These are phyloP conservation scores for Perca flavescens DNA, from an alignment of 2,113 vertebrate species.

Conservation along the genomic window DNA sequence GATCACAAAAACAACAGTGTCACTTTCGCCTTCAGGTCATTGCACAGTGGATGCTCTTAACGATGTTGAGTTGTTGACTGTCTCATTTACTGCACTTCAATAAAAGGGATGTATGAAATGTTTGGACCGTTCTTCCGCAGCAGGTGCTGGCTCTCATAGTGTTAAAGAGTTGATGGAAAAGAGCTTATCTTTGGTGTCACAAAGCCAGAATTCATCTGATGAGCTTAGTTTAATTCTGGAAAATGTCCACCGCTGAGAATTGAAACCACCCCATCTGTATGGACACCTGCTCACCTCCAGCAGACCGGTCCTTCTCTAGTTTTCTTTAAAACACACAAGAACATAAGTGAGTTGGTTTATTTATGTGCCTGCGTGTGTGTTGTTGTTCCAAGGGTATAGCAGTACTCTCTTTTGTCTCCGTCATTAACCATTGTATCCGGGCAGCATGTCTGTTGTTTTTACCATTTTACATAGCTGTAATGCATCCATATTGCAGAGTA, in stretches of 20 bases:
- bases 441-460: not conserved
- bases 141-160: not conserved
- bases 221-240: not conserved
- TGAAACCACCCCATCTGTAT: not conserved
- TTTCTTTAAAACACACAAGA: not conserved
- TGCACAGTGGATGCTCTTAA: constrained; percentile 12
- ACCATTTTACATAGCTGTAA: not conserved
- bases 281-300: not conserved
- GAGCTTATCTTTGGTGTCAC: not conserved
- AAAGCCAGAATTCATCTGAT: not conserved
- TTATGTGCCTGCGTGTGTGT: not conserved
- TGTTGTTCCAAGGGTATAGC: not conserved
- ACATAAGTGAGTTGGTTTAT: not conserved
- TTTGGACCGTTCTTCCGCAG: not conserved
- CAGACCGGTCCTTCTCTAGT: not conserved
- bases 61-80: constrained; percentile 2
- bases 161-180: not conserved
- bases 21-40: constrained; percentile 65
- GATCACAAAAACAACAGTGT: constrained; percentile 61
- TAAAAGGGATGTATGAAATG: not conserved
- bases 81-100: not conserved
- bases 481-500: not conserved
- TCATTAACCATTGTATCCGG: not conserved
- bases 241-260: not conserved
- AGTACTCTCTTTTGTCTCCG: not conserved